Conservation (phyloP, 2,797 vertebrate species). For the Lophius americanus region DNA sequence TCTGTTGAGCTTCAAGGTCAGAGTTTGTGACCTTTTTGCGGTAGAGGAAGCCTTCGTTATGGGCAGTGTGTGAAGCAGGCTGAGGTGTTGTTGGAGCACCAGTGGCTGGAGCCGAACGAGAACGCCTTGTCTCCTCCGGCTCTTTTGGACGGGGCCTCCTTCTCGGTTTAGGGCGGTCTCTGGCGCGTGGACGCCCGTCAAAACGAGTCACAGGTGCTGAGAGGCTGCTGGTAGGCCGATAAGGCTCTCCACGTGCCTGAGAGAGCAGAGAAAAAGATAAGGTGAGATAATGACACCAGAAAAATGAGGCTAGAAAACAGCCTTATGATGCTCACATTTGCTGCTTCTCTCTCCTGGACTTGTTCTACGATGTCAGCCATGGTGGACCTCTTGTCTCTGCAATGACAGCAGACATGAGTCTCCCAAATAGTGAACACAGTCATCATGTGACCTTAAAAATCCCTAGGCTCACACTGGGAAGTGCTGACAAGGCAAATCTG, state of each 20-base stretch:
- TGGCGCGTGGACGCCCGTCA: constrained; percentile 88
- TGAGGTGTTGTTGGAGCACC: constrained; percentile 84
- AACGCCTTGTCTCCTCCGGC: constrained; percentile 84
- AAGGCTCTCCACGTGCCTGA: constrained; percentile 84
- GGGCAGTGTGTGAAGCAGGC: constrained; percentile 82
- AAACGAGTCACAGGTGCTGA: constrained; percentile 88
- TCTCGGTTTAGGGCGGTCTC: constrained; percentile 90
- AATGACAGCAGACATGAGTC: constrained; percentile 44
- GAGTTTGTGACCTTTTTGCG: constrained; percentile 85
- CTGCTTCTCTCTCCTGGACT: constrained; percentile 90
- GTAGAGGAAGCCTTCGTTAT: constrained; percentile 89
- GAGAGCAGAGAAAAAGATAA: background rate
- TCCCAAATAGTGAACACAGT: constrained; percentile 39
- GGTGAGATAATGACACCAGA: background rate
- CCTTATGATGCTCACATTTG: constrained; percentile 72
- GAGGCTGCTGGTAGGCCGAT: constrained; percentile 84
- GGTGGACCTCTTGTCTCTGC: constrained; percentile 85
- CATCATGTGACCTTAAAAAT: constrained; percentile 29
- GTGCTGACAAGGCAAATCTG: constrained; percentile 27
- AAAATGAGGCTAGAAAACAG: background rate
- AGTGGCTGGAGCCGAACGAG: constrained; percentile 90
- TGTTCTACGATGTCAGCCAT: constrained; percentile 95
- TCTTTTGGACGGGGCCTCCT: constrained; percentile 91
- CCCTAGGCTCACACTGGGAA: constrained; percentile 12
- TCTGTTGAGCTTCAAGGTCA: constrained; percentile 90